These are phyloP conservation scores for Patella caerulea DNA, from an alignment of 2,888 invertebrate genomes.

Conservation along the genomic window DNA sequence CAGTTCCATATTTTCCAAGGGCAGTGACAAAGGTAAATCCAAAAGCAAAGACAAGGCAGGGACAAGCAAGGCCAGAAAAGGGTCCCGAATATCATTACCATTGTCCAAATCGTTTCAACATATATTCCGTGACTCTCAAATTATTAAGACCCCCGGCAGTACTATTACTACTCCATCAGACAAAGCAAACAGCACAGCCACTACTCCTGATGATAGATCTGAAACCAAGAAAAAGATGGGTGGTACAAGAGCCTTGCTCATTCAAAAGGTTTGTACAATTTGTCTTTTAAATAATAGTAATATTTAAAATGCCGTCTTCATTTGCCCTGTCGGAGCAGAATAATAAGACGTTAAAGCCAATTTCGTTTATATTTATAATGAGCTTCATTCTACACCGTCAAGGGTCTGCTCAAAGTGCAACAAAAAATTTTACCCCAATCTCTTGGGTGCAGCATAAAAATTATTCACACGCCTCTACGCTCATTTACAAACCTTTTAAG, in stretches of 20 bases:
- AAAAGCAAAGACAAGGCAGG: not conserved
- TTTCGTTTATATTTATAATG: no score
- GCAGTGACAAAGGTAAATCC: not conserved
- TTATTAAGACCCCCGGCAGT: conserved; percentile 30
- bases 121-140: conserved; percentile 4
- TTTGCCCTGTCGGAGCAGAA: no score
- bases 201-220: conserved; percentile 33
- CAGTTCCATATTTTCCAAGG: not conserved
- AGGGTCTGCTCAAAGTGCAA: no score
- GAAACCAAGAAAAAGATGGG: conserved; percentile 34
- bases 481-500: no score
- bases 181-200: conserved; percentile 27
- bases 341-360: no score
- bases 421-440: no score
- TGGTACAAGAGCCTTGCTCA: conserved; percentile 40
- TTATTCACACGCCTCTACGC: no score
- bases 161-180: conserved; percentile 32
- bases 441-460: no score
- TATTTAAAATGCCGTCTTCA: no score
- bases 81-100: conserved; percentile 15
- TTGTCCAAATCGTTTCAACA: conserved; percentile 11
- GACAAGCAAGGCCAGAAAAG: conserved; percentile 8
- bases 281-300: no score
- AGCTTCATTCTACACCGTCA: no score
- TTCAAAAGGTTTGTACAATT: conserved; percentile 36